A percentile compares a stretch with the other conserved stretches of the same genome.
These are phyloP conservation scores for Glaucopsyche alexis DNA, from an alignment of 2,888 invertebrate genomes.

Conservation along the genomic window DNA sequence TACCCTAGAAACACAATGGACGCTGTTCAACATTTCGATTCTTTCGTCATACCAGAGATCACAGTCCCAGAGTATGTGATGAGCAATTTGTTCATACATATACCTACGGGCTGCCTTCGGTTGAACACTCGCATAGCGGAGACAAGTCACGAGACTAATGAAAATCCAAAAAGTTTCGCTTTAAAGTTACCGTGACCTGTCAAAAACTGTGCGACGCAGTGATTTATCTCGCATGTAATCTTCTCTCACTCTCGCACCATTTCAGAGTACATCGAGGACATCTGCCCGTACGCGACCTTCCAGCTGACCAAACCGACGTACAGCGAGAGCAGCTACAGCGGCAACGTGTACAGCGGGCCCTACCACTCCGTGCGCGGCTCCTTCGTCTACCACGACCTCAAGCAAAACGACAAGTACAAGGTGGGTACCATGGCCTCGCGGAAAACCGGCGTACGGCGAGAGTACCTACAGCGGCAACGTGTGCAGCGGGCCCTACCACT, in stretches of 20 bases:
- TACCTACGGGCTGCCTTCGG: too few species aligned
- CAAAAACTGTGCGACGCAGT: too few species aligned
- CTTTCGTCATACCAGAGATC: too few species aligned
- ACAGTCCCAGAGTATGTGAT: too few species aligned
- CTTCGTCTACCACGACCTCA: slow-evolving; percentile 94
- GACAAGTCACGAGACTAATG: too few species aligned
- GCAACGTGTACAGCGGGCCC: slow-evolving; percentile 92
- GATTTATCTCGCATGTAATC: too few species aligned
- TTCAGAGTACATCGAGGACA: slow-evolving; percentile 94
- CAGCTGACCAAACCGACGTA: slow-evolving; percentile 92
- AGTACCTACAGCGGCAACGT: slow-evolving; percentile 94
- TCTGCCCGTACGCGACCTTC: slow-evolving; percentile 95
- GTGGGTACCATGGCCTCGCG: slow-evolving; percentile 65
- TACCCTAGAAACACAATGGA: too few species aligned
- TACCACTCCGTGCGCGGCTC: slow-evolving; percentile 92
- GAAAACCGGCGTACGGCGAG: slow-evolving; percentile 90
- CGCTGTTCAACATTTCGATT: too few species aligned
- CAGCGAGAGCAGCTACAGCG: slow-evolving; percentile 94
- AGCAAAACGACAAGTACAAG: slow-evolving; percentile 88
- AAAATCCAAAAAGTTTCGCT: too few species aligned
- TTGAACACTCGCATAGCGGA: too few species aligned
- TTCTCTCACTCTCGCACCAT: not conserved
- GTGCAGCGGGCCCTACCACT: slow-evolving; percentile 92
- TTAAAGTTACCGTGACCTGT: too few species aligned
- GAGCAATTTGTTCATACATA: too few species aligned